Percentiles rank a stretch among this genome's conserved stretches.
phyloP scores from a whole-genome alignment of 2,113 vertebrate species.

The Cyanocitta stelleri region DNA sequence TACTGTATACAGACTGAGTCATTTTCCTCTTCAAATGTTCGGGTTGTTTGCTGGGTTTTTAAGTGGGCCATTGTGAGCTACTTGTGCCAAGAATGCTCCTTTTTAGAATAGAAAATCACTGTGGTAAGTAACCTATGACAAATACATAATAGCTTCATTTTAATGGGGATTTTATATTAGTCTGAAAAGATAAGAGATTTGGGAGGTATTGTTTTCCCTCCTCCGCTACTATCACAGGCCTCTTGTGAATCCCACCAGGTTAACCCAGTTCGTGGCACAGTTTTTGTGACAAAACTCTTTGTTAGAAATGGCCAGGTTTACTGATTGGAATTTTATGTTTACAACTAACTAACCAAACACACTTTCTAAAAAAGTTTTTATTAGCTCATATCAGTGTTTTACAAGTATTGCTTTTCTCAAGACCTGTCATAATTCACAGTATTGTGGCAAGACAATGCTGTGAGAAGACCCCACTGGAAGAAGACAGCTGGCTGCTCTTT shows the following conservation, averaged over 20 bases:
- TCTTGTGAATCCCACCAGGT: not conserved
- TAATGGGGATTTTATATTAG: not conserved
- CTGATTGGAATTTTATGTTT: not conserved
- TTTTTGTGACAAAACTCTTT: not conserved
- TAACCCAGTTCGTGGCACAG: not conserved
- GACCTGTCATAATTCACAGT: not conserved
- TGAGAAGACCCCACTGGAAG: not conserved
- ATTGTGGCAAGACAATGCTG: not conserved
- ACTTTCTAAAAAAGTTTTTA: not conserved
- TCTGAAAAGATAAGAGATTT: not conserved
- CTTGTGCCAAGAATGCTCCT: not conserved
- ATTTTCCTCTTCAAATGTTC: not conserved
- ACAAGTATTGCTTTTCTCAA: not conserved
- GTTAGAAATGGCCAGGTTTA: not conserved
- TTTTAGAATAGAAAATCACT: not conserved
- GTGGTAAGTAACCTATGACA: not conserved
- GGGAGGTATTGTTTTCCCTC: not conserved
- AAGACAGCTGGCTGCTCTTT: not conserved
- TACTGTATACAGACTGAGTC: not conserved
- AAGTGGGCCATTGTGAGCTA: not conserved
- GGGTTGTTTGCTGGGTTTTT: not conserved
- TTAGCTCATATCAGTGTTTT: not conserved
- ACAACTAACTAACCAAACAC: not conserved
- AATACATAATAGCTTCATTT: not conserved
- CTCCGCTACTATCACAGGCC: not conserved